phyloP scores from a whole-genome alignment of 2,888 invertebrate genomes.

The Heliconius erato region DNA sequence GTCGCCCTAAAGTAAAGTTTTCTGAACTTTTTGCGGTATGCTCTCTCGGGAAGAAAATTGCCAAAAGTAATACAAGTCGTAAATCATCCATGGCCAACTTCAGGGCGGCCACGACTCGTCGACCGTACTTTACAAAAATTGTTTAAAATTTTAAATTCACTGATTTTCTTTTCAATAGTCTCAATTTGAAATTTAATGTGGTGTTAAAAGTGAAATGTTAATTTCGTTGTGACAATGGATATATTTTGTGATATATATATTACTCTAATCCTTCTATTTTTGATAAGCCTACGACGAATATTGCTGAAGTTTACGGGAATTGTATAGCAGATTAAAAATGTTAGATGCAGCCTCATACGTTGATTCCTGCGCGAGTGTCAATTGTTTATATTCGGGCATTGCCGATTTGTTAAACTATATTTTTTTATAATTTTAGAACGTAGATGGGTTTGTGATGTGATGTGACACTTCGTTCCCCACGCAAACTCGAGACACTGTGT shows the following conservation, averaged over 20 bases:
- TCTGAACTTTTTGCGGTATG: too few relatives aligned
- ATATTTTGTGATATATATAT: constrained; percentile 86
- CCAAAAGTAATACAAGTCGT: too few relatives aligned
- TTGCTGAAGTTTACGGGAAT: constrained; percentile 77
- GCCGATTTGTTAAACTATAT: constrained; percentile 31
- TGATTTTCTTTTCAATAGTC: background rate
- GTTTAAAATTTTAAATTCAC: background rate
- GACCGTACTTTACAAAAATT: too few relatives aligned
- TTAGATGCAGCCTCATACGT: constrained; percentile 61
- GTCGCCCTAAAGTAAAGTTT: too few relatives aligned
- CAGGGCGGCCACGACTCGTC: too few relatives aligned
- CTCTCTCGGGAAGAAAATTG: too few relatives aligned
- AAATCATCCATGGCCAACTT: too few relatives aligned
- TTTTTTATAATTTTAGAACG: background rate
- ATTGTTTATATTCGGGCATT: constrained; percentile 44
- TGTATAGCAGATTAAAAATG: constrained; percentile 71
- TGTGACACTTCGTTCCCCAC: too few relatives aligned
- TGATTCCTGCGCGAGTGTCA: constrained; percentile 60
- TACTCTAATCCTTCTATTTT: constrained; percentile 85
- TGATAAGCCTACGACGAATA: constrained; percentile 83
- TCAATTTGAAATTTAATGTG: constrained; percentile 50
- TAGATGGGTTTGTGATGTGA: background rate
- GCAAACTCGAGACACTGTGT: too few relatives aligned
- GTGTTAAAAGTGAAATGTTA: constrained; percentile 79
- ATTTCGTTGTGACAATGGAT: constrained; percentile 80